Percentiles rank a stretch among this genome's conserved stretches.
phyloP scores from a whole-genome alignment of 2,888 invertebrate species.

The Cheilosia vernalis region DNA sequence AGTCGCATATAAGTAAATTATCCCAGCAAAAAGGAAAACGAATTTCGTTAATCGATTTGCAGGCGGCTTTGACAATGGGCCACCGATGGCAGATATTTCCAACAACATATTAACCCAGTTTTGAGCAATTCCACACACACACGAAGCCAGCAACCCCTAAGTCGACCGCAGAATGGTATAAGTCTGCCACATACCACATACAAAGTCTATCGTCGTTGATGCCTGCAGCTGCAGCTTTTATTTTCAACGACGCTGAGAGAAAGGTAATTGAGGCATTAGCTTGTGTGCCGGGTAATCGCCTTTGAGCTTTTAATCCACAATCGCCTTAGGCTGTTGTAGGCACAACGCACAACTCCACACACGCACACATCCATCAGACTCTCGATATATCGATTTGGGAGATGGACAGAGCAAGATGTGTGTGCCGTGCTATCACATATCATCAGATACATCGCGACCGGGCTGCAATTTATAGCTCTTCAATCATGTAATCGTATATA shows the following conservation, averaged over 20 bases:
- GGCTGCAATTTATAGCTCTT: constrained; percentile 38
- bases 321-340: constrained; percentile 39
- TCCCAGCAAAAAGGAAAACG: constrained; percentile 46
- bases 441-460: neutral
- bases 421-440: constrained; percentile 16
- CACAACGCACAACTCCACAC: too few relatives aligned
- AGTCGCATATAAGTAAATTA: constrained; percentile 44
- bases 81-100: constrained; percentile 44
- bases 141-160: constrained; percentile 37
- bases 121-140: constrained; percentile 51
- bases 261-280: constrained; percentile 72
- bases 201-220: constrained; percentile 26
- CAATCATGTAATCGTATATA: constrained; percentile 46
- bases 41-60: constrained; percentile 51
- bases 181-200: constrained; percentile 17
- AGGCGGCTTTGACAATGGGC: constrained; percentile 67
- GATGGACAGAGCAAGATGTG: neutral
- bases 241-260: constrained; percentile 59
- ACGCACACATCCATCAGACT: constrained; percentile 19
- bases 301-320: constrained; percentile 67
- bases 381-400: constrained; percentile 42
- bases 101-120: constrained; percentile 74
- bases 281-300: constrained; percentile 65
- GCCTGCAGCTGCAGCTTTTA: constrained; percentile 40
- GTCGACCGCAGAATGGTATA: constrained; percentile 42